A percentile compares a stretch with the other conserved stretches of the same genome.
Conservation (phyloP, 2,888 invertebrate species). For the Yponomeuta malinellus region DNA sequence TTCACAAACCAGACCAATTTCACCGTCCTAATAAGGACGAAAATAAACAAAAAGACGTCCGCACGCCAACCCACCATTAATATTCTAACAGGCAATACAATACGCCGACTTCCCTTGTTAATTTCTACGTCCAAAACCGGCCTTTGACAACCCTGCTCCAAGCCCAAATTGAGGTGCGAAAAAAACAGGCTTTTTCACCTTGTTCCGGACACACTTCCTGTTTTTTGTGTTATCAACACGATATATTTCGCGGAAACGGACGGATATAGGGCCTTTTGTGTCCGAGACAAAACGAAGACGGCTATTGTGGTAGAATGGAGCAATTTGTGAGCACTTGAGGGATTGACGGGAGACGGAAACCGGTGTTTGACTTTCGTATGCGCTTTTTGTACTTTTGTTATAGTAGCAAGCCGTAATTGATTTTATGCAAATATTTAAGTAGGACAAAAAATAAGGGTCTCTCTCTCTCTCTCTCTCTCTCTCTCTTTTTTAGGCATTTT, state of each 20-base stretch:
- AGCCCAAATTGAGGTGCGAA: constrained; percentile 36
- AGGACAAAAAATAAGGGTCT: not conserved
- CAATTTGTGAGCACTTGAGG: not conserved
- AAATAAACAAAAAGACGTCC: not conserved
- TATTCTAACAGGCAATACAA: not conserved
- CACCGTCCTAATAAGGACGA: not conserved
- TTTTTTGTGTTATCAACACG: constrained; percentile 61
- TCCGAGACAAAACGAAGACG: constrained; percentile 46
- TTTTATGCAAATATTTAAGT: not conserved
- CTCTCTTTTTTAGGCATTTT: too few relatives aligned
- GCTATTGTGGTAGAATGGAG: not conserved
- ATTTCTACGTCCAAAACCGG: not conserved
- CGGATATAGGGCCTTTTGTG: constrained; percentile 70
- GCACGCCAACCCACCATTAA: constrained; percentile 10
- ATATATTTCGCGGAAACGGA: constrained; percentile 63
- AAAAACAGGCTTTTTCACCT: constrained; percentile 52
- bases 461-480: too few relatives aligned
- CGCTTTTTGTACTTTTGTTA: not conserved
- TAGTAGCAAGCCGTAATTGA: not conserved
- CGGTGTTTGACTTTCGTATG: not conserved
- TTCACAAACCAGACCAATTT: constrained; percentile 25
- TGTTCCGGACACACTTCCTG: constrained; percentile 73
- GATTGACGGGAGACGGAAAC: not conserved
- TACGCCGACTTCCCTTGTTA: constrained; percentile 8
- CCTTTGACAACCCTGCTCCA: constrained; percentile 38